Conservation (phyloP, 1,140 invertebrate species). For the Temnothorax nylanderi region DNA sequence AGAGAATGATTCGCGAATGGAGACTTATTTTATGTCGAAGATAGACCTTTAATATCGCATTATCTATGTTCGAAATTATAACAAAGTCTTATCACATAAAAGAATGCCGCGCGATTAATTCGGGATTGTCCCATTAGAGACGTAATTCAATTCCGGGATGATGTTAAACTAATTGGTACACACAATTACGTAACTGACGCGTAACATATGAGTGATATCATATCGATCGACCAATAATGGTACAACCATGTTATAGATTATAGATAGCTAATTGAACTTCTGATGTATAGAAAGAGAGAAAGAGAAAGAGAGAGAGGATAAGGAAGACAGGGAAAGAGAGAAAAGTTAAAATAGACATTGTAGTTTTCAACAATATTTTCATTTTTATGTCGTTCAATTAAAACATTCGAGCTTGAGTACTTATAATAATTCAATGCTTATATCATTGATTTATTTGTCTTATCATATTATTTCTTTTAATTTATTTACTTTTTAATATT, state of each 20-base stretch:
- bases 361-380: not conserved
- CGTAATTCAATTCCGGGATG: not conserved
- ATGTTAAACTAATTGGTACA: not conserved
- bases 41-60: slow-evolving; percentile 27
- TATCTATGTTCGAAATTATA: slow-evolving; percentile 40
- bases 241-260: slow-evolving; percentile 62
- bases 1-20: not conserved
- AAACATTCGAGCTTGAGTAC: not conserved
- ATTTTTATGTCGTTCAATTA: not conserved
- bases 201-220: slow-evolving; percentile 44
- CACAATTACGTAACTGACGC: not conserved
- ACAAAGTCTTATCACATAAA: slow-evolving; percentile 44
- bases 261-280: slow-evolving; percentile 28
- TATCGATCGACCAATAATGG: slow-evolving; percentile 63
- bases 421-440: not conserved
- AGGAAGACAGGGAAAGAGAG: not conserved
- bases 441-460: not conserved
- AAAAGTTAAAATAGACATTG: not conserved
- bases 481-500: not conserved
- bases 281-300: not conserved
- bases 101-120: slow-evolving; percentile 41
- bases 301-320: not conserved
- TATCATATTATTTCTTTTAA: not conserved
- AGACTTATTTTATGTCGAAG: not conserved
- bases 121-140: not conserved